A percentile compares a stretch with the other conserved stretches of the same genome.
Evolutionary conservation across 2,888 invertebrate genomes (phyloP).

Genomic region (Idaea aversata): DNA sequence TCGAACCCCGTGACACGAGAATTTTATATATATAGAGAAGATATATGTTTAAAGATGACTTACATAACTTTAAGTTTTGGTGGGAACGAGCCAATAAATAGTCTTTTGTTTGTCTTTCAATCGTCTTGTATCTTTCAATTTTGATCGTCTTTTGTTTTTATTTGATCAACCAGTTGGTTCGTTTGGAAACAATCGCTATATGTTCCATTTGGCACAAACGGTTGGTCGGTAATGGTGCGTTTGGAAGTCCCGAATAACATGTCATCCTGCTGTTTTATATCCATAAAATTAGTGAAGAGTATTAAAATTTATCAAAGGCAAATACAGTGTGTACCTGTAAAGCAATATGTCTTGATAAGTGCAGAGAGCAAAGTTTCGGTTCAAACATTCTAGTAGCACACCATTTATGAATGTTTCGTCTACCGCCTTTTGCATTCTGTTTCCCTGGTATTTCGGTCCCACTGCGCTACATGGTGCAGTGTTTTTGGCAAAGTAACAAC

Average conservation of each 20-base stretch:
- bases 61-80: background rate
- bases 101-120: background rate
- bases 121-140: background rate
- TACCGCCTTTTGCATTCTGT: constrained; percentile 39
- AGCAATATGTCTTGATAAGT: constrained; percentile 55
- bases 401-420: constrained; percentile 32
- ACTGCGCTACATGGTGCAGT: background rate
- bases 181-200: background rate
- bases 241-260: too few relatives aligned
- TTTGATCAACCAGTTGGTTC: background rate
- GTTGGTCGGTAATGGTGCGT: background rate
- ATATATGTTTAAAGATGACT: too few relatives aligned
- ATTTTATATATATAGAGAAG: too few relatives aligned
- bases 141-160: background rate
- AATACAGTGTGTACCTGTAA: constrained; percentile 20
- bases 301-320: constrained; percentile 1
- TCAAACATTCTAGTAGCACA: constrained; percentile 45
- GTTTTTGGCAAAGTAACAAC: background rate
- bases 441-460: constrained; percentile 31
- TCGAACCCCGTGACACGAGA: too few relatives aligned
- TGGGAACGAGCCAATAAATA: too few relatives aligned
- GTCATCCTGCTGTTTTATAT: too few relatives aligned
- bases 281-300: too few relatives aligned
- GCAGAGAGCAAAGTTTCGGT: constrained; percentile 53
- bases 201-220: constrained; percentile 8